Percentiles rank a stretch among this genome's conserved stretches.
phyloP scores from a whole-genome alignment of 2,888 invertebrate genomes.

The Callimorpha dominula region DNA sequence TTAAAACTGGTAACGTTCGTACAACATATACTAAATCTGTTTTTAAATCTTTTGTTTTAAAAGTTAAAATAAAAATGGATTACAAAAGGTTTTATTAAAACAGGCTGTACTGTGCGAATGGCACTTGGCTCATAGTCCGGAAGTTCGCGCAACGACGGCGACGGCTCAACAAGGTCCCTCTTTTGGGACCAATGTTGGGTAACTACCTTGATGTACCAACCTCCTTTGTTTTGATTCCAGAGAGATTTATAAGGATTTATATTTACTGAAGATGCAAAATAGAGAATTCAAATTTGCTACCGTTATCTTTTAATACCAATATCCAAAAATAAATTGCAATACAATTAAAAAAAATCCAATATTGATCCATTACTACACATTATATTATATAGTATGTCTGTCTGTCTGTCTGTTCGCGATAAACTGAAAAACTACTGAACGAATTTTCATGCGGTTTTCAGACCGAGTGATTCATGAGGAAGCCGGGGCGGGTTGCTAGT shows the following conservation, averaged over 20 bases:
- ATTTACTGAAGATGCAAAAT: not conserved
- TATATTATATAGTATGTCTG: too few relatives aligned
- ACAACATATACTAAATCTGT: not conserved
- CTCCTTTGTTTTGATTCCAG: conserved; percentile 25
- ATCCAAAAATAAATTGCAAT: too few relatives aligned
- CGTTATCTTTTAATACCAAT: too few relatives aligned
- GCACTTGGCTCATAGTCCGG: conserved; percentile 26
- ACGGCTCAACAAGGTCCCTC: conserved; percentile 30
- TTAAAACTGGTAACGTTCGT: not conserved
- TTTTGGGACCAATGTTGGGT: conserved; percentile 34
- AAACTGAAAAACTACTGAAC: too few relatives aligned
- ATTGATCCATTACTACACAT: too few relatives aligned
- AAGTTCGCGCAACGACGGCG: conserved; percentile 28
- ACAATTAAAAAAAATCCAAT: too few relatives aligned
- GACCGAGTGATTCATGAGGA: too few relatives aligned
- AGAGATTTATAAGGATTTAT: not conserved
- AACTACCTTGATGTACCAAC: conserved; percentile 23
- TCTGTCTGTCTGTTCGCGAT: too few relatives aligned
- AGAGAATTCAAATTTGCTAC: not conserved
- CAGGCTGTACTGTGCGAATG: conserved; percentile 30
- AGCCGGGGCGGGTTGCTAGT: too few relatives aligned
- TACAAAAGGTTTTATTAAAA: conserved; percentile 25
- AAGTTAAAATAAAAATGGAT: conserved; percentile 26
- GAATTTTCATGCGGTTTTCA: too few relatives aligned
- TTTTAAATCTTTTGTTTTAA: conserved; percentile 13